Base-by-base conservation (phyloP, 2,113 vertebrate species). In the Micronisus gabar region DNA sequence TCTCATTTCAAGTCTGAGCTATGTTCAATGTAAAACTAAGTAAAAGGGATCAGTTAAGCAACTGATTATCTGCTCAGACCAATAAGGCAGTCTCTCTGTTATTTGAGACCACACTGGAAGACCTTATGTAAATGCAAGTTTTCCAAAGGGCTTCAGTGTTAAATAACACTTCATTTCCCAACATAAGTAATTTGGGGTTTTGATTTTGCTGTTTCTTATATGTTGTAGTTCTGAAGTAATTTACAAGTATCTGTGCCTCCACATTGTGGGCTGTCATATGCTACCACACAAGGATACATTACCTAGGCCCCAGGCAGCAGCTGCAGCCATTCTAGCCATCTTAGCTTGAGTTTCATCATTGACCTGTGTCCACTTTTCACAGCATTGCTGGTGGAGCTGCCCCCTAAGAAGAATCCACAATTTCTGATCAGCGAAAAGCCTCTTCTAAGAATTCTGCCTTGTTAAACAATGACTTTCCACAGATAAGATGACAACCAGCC, bases 311-410 rank as follows among this genome's bases (percentile, higher is more conserved):
- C 99, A 99, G 1, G 99, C 99, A 5, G 99, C 99, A 10, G 99
- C 99, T 3, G 99, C 99, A n/a, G 99, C 99, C 99, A 99, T 99
- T 36, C 99, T 98, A 10, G 99, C 99, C 99, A 99, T 99, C 97
- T 99, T 99, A 62, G 99, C 99, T 93, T 99, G 99, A 15, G 99
- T 99, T 88, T 99, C 99, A 86, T 99, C 99, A 10, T 98, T 99
- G 59, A 99, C 99, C 93, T 99, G 98, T 1, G 99, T 99, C 99
- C 99, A 99, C 88, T 99, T 99, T 68, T 99, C 99, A 96, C 99
- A 99, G 98, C 99, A 99, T 48, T 99, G 99, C 98, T 99, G 99
- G 92, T 99, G 99, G 55, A 99, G 98, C 97, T 99, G 99, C 7
- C 99, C 99, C 99, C 99, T 99, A 88, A 52, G 89, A 93, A 94